Base-by-base conservation (phyloP, 1,140 invertebrate genomes). In the Aphelinus certus region DNA sequence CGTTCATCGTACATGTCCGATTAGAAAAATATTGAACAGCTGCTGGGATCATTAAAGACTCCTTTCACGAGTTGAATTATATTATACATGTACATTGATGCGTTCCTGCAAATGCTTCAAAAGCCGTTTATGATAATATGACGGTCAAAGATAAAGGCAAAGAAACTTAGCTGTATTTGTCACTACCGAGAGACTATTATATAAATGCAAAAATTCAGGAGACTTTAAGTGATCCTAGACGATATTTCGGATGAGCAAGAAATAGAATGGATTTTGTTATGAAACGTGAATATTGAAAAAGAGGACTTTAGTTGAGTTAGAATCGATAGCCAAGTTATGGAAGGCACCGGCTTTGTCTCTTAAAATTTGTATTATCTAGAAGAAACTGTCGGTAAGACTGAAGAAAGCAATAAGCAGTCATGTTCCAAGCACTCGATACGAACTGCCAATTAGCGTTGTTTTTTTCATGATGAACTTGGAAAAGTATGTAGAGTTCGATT, bases 1-100 rank as follows among this genome's bases (percentile, higher is more conserved):
- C 66, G 70, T 71, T 68, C 49, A 51, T 58, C 47, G 51, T 69
- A 62, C 48, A 73, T 26, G 64, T 69, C 55, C 65, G 69, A 70
- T 69, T 77, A 73, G 42, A 75, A 72, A 75, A 77, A 77, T 72
- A 72, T 68, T 62, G 53, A 77, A 75, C 55, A 65, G 43, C 7
- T 66, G 42, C 47, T 68, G 69, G 53, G 65, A 75, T 75, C 69
- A 47, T 75, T 77, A 64, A 62, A 72, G 64, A 62, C 64, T 74
- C 55, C 64, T 62, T 77, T 62, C 6, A 74, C 58, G 4, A 46
- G 58, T 51, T 58, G 48, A 53, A 9, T 61, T 10, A 68, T 10
- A 62, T 68, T 68, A 42, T 55, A 68, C 48, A 49, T 60, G 53
- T 65, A 72, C 61, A 53, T 60, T 66, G 63, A 51, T 49, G 46